Base-by-base conservation (phyloP, 2,888 invertebrate genomes). In the Micropterix aruncella region DNA sequence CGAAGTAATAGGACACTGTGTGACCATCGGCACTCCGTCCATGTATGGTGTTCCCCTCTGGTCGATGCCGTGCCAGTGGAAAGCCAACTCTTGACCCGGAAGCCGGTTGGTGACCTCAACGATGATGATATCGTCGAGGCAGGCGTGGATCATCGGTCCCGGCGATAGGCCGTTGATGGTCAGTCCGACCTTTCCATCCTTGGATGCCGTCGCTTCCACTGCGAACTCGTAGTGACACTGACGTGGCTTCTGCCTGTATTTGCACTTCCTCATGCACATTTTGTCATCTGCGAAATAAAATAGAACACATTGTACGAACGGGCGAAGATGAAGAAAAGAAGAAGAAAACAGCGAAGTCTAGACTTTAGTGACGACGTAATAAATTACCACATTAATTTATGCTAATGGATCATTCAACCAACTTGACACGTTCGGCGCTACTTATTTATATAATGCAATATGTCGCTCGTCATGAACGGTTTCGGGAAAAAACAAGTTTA, bases 21-120 rank as follows among this genome's bases (percentile, higher is more conserved):
- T 83, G n/a, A 85, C 66, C 73, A 83, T 75, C 0, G 84, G 80
- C 2, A 79, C 80, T 2, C 85, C 85, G 52, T 86, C 85, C 83
- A 84, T 83, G 54, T 73, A 79, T 0, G 83, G 83, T 2, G 80
- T 75, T 18, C 74, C 74, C 53, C 70, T 61, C 59, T 77, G 75
- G 18, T 66, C 63, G 3, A 71, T 46, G 0, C 88, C 89, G 55
- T 86, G 80, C 86, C 87, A 89, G 57, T 89, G 88, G 7, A 89
- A 66, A 4, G 80, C 71, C 1, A 81, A 60, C 42, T 79, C 79
- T 55, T 81, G 77, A 18, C 78, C 78, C 1, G 78, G 76, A 44
- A 87, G 64, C 53, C 73, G 74, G 55, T 87, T 87, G 42, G 73
- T 66, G 1, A 87, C 80, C 57, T 84, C 82, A 1, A 86, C 80